phyloP scores from a whole-genome alignment of 2,888 invertebrate genomes.

The Tiliacea aurago region DNA sequence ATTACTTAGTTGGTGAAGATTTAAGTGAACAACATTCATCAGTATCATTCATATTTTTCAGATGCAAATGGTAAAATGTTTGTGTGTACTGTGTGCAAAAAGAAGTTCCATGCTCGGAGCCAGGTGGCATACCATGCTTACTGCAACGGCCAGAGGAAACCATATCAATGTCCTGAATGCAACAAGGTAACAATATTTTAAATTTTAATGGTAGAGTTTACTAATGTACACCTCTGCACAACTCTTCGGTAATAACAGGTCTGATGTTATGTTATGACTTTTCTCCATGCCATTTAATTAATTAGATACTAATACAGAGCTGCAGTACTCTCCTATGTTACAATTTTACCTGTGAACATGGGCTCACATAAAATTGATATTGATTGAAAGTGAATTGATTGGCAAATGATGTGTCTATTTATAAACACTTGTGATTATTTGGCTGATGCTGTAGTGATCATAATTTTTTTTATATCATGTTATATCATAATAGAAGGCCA shows the following conservation, averaged over 20 bases:
- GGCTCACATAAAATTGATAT: neutral
- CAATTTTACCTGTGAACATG: neutral
- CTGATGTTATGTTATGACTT: too few relatives aligned
- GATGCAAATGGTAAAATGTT: constrained; percentile 89
- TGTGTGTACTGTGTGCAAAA: constrained; percentile 92
- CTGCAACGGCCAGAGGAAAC: constrained; percentile 90
- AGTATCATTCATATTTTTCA: constrained; percentile 66
- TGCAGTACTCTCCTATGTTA: neutral
- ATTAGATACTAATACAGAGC: neutral
- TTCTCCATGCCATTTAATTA: neutral
- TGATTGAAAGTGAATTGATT: constrained; percentile 9
- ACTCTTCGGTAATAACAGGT: neutral
- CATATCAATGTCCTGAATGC: constrained; percentile 86
- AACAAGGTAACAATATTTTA: constrained; percentile 74
- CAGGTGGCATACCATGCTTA: constrained; percentile 92
- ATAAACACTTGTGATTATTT: too few relatives aligned
- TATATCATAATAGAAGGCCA: neutral
- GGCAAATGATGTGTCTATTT: constrained; percentile 17
- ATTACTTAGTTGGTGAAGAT: neutral
- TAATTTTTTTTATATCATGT: constrained; percentile 4
- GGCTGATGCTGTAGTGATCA: neutral
- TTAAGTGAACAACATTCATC: neutral
- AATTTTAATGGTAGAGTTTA: neutral
- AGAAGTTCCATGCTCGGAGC: constrained; percentile 92
- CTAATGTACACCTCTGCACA: neutral